These are phyloP conservation scores for Tolypeutes matacus DNA, from an alignment of 2,797 vertebrate genomes.

Conservation along the genomic window DNA sequence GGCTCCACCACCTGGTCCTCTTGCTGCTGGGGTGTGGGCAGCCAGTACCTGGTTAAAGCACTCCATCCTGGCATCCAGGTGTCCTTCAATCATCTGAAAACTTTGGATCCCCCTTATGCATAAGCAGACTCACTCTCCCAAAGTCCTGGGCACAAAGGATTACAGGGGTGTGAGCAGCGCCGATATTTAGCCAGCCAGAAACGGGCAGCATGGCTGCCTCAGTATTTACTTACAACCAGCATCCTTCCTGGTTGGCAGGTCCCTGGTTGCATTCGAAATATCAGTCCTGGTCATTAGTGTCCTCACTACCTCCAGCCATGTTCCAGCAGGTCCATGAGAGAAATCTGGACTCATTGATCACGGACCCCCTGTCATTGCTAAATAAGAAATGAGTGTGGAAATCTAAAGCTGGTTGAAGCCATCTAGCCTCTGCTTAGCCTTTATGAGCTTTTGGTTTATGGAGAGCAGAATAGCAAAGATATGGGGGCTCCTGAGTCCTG, in stretches of 20 bases:
- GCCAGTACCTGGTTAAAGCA: neutral
- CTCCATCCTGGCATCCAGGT: neutral
- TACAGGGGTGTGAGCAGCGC: fast-evolving
- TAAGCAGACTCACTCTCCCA: neutral
- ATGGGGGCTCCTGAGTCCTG: no score
- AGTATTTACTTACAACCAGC: fast-evolving
- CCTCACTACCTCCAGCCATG: neutral
- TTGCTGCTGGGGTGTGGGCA: neutral
- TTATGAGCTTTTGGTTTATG: neutral
- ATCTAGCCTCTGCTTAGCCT: neutral
- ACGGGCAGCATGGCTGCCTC: no score
- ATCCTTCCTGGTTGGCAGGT: neutral
- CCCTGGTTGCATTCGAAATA: neutral
- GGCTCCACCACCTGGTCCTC: neutral
- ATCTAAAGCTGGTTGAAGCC: neutral
- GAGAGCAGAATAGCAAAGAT: neutral
- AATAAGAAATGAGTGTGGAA: neutral
- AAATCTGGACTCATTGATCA: neutral
- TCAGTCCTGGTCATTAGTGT: neutral
- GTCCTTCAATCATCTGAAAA: neutral
- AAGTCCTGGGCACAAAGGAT: no score
- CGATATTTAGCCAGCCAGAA: neutral
- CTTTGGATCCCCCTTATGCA: fast-evolving
- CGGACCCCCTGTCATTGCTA: neutral
- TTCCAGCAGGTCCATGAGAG: neutral